phyloP scores from a whole-genome alignment of 1,140 invertebrate genomes.

The Bactericera cockerelli region DNA sequence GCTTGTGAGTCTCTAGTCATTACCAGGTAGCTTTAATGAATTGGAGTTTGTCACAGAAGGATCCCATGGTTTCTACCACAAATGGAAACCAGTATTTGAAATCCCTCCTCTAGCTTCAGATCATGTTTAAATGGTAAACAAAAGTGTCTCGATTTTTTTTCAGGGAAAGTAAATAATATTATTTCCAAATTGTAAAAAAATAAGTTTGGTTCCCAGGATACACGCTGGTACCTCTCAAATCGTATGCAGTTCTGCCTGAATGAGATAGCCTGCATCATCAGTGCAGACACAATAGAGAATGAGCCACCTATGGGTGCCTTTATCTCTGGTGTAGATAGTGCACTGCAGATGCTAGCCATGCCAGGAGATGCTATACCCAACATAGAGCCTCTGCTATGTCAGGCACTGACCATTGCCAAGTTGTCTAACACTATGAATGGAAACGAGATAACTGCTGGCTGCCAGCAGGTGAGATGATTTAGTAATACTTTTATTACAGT shows the following conservation, averaged over 20 bases:
- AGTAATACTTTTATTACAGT: neutral
- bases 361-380: neutral
- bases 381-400: constrained; percentile 16
- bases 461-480: constrained; percentile 20
- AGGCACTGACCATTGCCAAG: constrained; percentile 20
- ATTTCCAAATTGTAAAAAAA: no score
- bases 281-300: constrained; percentile 1
- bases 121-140: no score
- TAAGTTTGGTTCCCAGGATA: neutral
- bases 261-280: constrained; percentile 5
- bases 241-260: constrained; percentile 5
- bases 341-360: constrained; percentile 1
- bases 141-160: no score
- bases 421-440: constrained; percentile 16
- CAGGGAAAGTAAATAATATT: no score
- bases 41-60: no score
- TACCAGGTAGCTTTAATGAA: no score
- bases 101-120: no score
- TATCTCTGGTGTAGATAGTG: neutral
- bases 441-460: constrained; percentile 19
- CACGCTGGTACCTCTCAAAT: neutral
- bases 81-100: no score
- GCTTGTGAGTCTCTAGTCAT: no score
- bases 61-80: no score
- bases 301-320: neutral